These are phyloP conservation scores for Trissolcus basalis DNA, from an alignment of 1,140 invertebrate genomes.

Conservation along the genomic window DNA sequence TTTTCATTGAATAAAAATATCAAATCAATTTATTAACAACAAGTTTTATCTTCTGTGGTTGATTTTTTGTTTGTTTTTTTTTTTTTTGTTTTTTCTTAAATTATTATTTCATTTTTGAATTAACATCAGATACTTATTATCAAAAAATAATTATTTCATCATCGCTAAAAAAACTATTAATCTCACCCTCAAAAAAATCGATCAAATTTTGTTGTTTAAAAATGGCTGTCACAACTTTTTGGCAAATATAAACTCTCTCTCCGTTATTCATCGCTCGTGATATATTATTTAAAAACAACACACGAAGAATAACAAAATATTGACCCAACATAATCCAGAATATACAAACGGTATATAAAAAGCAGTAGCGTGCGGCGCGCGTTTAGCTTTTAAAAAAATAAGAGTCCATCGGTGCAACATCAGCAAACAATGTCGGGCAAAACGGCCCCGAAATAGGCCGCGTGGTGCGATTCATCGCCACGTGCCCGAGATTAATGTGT, in stretches of 20 bases:
- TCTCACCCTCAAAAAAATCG: too few species aligned
- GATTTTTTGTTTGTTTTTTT: too few species aligned
- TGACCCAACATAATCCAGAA: constrained; percentile 51
- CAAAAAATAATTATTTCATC: too few species aligned
- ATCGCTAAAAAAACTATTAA: too few species aligned
- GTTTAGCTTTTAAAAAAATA: constrained; percentile 56
- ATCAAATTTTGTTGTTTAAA: too few species aligned
- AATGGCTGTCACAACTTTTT: too few species aligned
- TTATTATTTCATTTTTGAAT: too few species aligned
- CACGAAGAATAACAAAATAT: constrained; percentile 46
- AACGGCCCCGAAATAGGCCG: constrained; percentile 52
- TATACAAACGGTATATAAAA: constrained; percentile 33
- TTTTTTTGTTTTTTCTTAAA: too few species aligned
- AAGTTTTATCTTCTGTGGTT: too few species aligned
- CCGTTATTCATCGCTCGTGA: neutral
- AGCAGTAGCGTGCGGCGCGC: constrained; percentile 23
- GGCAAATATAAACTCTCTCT: too few species aligned
- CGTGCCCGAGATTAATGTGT: constrained; percentile 76
- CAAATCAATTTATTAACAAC: too few species aligned
- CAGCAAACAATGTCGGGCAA: constrained; percentile 36
- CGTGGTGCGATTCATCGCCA: constrained; percentile 64
- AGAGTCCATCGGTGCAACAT: constrained; percentile 27
- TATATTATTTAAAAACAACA: constrained; percentile 46
- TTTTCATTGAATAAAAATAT: neutral
- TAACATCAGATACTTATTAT: too few species aligned